Evolutionary conservation across 2,888 invertebrate species (phyloP), one percentile per base, ranked within the genome.

Genomic region (Hemithea aestivaria): DNA sequence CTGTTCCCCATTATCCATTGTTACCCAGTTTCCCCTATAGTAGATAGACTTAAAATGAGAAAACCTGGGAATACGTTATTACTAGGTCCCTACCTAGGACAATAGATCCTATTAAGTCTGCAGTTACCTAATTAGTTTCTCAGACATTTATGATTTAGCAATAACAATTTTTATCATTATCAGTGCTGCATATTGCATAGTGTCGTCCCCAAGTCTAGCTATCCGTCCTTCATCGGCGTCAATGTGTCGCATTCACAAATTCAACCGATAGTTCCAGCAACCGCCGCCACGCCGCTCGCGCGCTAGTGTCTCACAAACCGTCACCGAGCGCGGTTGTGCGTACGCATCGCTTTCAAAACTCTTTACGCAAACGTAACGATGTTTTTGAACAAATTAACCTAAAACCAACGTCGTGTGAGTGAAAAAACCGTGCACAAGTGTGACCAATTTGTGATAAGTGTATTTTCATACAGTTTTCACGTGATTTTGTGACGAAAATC

Each of bases 401-500:
- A 48, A 45, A 62, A 52, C 55, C 40, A 41, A 51, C 52, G 40
- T 45, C 46, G 77, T 74, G 77, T 58, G 52, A 72, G 78, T 83
- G 83, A 41, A 62, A 58, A 53, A 60, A 25, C 50, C 50, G 61
- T 71, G 79, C 62, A 50, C 45, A 40, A 62, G 77, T 77, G 78
- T 46, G 38, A 48, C 33, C 43, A 53, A 56, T 41, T 48, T 59
- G 74, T 79, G 76, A 48, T 42, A 36, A 54, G 53, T 68, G 69
- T 61, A 53, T 59, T 47, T 48, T 33, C 45, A 45, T 27, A 48
- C 16, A 36, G 73, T 75, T 80, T 78, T 80, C 51, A 54, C 65
- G 78, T 66, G 77, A 57, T 83, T 83, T 80, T 75, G 56, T 46
- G 54, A 59, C 51, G 58, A 64, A 78, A 83, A 83, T 76, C 73